phyloP scores from a whole-genome alignment of 2,888 invertebrate genomes.

The Pseudococcus jackbeardsleyi region DNA sequence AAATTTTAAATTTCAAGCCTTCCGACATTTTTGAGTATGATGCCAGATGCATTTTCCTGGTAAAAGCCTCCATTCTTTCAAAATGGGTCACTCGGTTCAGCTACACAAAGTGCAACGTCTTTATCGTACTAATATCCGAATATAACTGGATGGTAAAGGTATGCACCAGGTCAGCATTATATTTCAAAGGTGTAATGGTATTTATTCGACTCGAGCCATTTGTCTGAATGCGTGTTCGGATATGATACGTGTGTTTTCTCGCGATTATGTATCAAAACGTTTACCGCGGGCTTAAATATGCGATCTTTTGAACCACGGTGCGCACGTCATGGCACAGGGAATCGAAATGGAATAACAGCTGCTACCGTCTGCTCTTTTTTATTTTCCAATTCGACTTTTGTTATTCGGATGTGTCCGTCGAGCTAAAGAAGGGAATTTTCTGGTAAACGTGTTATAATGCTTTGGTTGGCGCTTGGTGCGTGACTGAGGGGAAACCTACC shows the following conservation, averaged over 20 bases:
- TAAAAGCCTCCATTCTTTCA: too few species aligned
- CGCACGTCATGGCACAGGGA: background rate
- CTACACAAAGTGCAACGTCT: background rate
- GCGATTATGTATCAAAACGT: conserved; percentile 59
- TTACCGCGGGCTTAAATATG: background rate
- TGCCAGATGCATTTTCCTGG: too few species aligned
- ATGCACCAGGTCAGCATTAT: background rate
- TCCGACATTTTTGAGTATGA: too few species aligned
- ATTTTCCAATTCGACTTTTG: conserved; percentile 53
- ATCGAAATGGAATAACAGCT: conserved; percentile 55
- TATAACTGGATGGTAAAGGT: background rate
- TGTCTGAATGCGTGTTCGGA: conserved; percentile 7
- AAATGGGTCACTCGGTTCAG: background rate
- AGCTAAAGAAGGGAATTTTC: conserved; percentile 51
- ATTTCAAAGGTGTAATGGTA: conserved; percentile 43
- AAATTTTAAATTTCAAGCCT: too few species aligned
- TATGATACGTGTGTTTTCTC: conserved; percentile 44
- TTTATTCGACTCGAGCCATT: conserved; percentile 56
- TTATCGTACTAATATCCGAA: background rate
- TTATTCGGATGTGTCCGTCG: conserved; percentile 40
- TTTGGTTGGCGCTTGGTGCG: conserved; percentile 31
- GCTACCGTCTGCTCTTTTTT: conserved; percentile 39
- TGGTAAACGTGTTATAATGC: conserved; percentile 21
- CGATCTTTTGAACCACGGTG: conserved; percentile 26
- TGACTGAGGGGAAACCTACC: background rate